Percentiles rank a stretch among this genome's conserved stretches.
Conservation (phyloP, 2,888 invertebrate species). For the Nephrotoma guestfalica region DNA sequence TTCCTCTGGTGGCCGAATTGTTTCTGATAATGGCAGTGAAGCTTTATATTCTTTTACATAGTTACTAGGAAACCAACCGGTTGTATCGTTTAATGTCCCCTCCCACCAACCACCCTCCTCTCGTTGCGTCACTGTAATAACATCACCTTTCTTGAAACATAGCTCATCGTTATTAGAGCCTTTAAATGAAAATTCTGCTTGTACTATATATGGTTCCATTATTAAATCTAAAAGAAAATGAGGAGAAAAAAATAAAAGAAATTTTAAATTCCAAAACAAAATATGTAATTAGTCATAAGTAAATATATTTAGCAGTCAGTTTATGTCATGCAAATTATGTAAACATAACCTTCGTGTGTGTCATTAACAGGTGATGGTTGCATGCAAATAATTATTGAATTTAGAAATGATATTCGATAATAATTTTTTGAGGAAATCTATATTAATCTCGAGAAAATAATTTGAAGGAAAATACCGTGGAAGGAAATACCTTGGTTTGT, state of each 20-base stretch:
- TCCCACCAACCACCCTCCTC: conserved; percentile 99
- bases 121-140: conserved; percentile 90
- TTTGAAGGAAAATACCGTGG: too few species aligned
- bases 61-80: conserved; percentile 98
- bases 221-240: not conserved
- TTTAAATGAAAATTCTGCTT: conserved; percentile 86
- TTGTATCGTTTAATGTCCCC: conserved; percentile 86
- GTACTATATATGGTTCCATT: conserved; percentile 46
- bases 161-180: conserved; percentile 97
- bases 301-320: not conserved
- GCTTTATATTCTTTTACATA: conserved; percentile 80
- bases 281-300: not conserved
- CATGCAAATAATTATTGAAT: not conserved
- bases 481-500: too few species aligned
- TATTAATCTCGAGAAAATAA: too few species aligned
- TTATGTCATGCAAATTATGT: not conserved
- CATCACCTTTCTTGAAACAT: conserved; percentile 88
- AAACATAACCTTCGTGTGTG: not conserved
- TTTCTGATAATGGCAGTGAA: conserved; percentile 40
- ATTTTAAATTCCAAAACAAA: not conserved
- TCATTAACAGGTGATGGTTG: not conserved
- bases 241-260: not conserved
- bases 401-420: not conserved
- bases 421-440: too few species aligned
- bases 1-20: conserved; percentile 50